Evolutionary conservation across 2,888 invertebrate species (phyloP).

Genomic region (Acronicta alni): DNA sequence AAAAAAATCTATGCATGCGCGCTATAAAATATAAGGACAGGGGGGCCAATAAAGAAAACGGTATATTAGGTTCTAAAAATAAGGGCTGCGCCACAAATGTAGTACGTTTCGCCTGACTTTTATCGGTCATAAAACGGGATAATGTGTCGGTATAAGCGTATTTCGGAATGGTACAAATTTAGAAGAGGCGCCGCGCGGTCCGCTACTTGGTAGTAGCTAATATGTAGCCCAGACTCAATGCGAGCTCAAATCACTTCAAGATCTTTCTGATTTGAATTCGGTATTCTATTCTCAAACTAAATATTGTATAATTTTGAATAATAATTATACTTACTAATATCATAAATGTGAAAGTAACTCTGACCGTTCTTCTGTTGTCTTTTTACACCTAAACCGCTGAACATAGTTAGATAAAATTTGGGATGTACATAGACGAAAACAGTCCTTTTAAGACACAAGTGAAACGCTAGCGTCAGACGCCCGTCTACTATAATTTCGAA

Average conservation of each 20-base stretch:
- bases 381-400: too few species aligned
- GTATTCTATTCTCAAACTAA: background rate
- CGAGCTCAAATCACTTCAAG: conserved; percentile 55
- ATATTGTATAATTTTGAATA: too few species aligned
- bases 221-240: conserved; percentile 72
- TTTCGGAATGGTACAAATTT: conserved; percentile 88
- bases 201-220: conserved; percentile 76
- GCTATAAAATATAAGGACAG: conserved; percentile 81
- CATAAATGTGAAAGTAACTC: too few species aligned
- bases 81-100: conserved; percentile 86
- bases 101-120: conserved; percentile 86
- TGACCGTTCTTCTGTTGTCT: too few species aligned
- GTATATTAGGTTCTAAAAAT: conserved; percentile 86
- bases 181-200: conserved; percentile 77
- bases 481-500: too few species aligned
- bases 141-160: conserved; percentile 87
- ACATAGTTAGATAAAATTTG: too few species aligned
- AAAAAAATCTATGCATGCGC: conserved; percentile 83
- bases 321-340: too few species aligned
- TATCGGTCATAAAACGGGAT: conserved; percentile 88
- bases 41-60: conserved; percentile 81
- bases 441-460: too few species aligned
- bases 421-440: too few species aligned
- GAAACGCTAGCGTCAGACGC: too few species aligned
- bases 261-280: conserved; percentile 15